Conservation (phyloP, 2,888 invertebrate species). For the Brachynemurus nebulosus region DNA sequence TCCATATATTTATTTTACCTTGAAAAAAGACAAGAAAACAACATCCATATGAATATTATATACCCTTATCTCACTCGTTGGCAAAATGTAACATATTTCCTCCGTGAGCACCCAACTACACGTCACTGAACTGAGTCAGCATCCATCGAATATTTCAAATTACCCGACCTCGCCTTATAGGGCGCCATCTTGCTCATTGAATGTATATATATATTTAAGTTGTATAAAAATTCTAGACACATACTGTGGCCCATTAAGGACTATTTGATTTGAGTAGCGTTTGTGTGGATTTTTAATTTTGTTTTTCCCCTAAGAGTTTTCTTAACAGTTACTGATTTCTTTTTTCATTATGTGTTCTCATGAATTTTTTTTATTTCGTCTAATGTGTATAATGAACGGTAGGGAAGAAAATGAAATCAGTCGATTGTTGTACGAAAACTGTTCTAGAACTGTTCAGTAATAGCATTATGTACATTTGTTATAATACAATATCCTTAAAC, state of each 20-base stretch:
- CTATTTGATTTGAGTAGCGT: neutral
- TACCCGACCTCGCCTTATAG: neutral
- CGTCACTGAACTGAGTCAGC: neutral
- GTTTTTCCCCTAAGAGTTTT: slow-evolving; percentile 1
- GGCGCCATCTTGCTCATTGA: neutral
- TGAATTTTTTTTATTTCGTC: no score
- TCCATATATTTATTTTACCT: neutral
- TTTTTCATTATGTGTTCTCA: no score
- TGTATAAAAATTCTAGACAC: neutral
- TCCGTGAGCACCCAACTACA: neutral
- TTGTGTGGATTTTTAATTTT: neutral
- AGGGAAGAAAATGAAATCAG: no score
- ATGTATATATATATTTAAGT: neutral
- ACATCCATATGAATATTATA: neutral
- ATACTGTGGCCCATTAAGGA: neutral
- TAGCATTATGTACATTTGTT: no score
- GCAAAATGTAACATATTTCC: neutral
- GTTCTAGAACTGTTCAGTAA: no score
- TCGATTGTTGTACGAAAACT: no score
- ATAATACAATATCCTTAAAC: no score
- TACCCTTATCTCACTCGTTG: neutral
- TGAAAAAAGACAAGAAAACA: neutral
- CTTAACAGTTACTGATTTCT: no score
- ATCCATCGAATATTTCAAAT: neutral
- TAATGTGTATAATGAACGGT: no score